Evolutionary conservation across 2,888 invertebrate genomes (phyloP).

Genomic region (Drosophila barbarae): DNA sequence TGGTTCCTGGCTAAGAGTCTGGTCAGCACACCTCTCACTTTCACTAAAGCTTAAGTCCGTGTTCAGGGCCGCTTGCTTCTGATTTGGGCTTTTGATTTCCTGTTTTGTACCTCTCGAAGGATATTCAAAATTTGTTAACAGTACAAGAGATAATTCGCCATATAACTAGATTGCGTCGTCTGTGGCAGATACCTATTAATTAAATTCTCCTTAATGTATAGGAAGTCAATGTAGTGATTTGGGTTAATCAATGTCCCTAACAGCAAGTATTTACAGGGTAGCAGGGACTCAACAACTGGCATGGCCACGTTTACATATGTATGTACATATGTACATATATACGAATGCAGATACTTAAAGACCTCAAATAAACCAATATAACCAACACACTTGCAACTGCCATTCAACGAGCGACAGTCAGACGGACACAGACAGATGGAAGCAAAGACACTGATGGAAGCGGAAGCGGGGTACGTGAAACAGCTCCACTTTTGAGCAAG

Average conservation of each 20-base stretch:
- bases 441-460: conserved; percentile 25
- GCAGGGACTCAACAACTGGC: conserved; percentile 18
- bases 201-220: background rate
- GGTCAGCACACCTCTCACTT: conserved; percentile 41
- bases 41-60: conserved; percentile 27
- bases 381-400: conserved; percentile 55
- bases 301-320: conserved; percentile 27
- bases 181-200: background rate
- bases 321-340: conserved; percentile 7
- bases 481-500: conserved; percentile 51
- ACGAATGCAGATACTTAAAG: conserved; percentile 44
- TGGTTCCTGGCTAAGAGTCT: conserved; percentile 25
- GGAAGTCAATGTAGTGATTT: background rate
- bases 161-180: background rate
- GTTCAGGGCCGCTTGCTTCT: conserved; percentile 49
- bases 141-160: no score
- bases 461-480: conserved; percentile 16
- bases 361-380: conserved; percentile 32
- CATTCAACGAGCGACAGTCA: conserved; percentile 42
- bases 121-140: background rate
- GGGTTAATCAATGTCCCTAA: background rate
- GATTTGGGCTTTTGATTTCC: conserved; percentile 9
- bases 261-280: conserved; percentile 17
- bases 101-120: conserved; percentile 1
- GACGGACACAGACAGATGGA: conserved; percentile 23